phyloP scores from a whole-genome alignment of 2,888 invertebrate species.

The Tenthredo notha region DNA sequence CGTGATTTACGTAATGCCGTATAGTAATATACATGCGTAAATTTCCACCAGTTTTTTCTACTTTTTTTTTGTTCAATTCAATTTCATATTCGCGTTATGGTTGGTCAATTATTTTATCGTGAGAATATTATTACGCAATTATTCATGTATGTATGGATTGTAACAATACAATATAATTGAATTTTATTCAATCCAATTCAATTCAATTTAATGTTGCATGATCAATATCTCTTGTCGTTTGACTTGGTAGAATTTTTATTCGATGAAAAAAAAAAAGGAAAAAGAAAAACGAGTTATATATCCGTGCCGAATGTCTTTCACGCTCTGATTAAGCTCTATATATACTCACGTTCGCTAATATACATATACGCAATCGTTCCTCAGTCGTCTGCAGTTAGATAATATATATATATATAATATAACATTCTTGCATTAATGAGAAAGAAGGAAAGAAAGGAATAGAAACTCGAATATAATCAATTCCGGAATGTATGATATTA shows the following conservation, averaged over 20 bases:
- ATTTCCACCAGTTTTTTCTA: neutral
- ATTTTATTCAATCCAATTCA: neutral
- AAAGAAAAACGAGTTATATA: neutral
- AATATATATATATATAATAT: neutral
- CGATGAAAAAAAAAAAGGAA: neutral
- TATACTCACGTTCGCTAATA: neutral
- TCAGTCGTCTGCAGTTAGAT: neutral
- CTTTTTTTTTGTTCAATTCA: neutral
- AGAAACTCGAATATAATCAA: neutral
- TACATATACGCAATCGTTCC: neutral
- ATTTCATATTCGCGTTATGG: neutral
- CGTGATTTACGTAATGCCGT: no score
- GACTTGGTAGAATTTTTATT: neutral
- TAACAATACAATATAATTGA: neutral
- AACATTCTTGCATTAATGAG: neutral
- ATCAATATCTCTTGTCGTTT: neutral
- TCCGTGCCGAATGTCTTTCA: slow-evolving; percentile 9
- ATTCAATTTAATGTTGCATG: neutral
- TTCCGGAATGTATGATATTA: no score
- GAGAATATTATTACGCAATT: no score
- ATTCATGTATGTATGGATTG: neutral
- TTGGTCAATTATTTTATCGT: neutral
- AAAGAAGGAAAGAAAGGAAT: neutral
- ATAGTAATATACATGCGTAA: no score
- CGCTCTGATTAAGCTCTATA: slow-evolving; percentile 6